Evolutionary conservation across 2,888 invertebrate species (phyloP), one percentile per base, ranked within the genome.

Genomic region (Hetaerina titia): DNA sequence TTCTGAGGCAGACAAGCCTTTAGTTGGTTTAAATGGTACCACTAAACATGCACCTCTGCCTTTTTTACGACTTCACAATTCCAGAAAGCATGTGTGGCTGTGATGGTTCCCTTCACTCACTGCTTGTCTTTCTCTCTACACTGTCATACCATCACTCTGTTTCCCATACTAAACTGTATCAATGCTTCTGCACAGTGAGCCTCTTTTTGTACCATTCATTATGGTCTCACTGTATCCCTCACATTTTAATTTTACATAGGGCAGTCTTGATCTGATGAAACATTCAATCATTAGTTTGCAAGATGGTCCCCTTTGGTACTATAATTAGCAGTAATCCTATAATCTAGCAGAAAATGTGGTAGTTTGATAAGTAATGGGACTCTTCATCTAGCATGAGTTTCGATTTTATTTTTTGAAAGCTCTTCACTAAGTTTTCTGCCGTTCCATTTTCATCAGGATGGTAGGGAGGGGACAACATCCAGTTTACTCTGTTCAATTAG

Each of bases 371-470:
- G 6, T 25, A 81, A 81, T 25, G 74, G 74, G 1, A 81, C 7
- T 9, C 31, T 9, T 11, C 9, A 1, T 8, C 9, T 9, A 6
- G 31, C 0, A 7, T 25, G 1, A 25, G 74, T 31, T 31, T 81
- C 31, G 22, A 81, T 81, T 81, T 81, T 81, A 31, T 81, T 81
- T 81, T 81, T 81, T n/a, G n/a, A 15, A 25, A 81, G 31, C 74
- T 25, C 25, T 81, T 81, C 0, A 31, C 74, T 22, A 81, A 25
- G 22, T 25, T 81, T 25, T 81, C 74, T 25, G 74, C 25, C 15
- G 74, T 25, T 58, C 96, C 96, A 95, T 96, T 96, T 15, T 96
- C 95, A 8, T 95, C 81, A 87, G 96, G 96, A 92, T 96, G 95
- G 89, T 96, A 95, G 19, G 96, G 96, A 56, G 96, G 95, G 22